Evolutionary conservation across 2,888 invertebrate genomes (phyloP).

Genomic region (Cheilosia vernalis): DNA sequence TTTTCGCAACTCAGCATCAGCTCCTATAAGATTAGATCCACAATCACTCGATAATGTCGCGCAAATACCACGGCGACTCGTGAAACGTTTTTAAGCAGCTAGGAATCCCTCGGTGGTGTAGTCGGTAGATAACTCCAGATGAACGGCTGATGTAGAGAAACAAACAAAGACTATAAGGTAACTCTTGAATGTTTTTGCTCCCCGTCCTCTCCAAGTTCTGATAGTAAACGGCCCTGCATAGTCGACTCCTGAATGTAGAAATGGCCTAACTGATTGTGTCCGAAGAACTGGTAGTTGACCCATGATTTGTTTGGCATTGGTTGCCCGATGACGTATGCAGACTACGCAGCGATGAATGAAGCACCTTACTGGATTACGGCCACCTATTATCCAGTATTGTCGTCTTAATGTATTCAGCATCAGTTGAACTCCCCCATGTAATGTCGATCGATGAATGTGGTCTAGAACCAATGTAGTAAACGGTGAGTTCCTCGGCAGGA

Average conservation of each 20-base stretch:
- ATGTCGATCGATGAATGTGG: too few species aligned
- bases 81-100: slow-evolving; percentile 76
- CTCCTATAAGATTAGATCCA: slow-evolving; percentile 78
- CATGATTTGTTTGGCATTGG: slow-evolving; percentile 74
- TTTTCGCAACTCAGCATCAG: slow-evolving; percentile 52
- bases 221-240: slow-evolving; percentile 74
- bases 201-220: slow-evolving; percentile 52
- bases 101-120: slow-evolving; percentile 76
- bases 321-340: slow-evolving; percentile 7
- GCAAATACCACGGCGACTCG: slow-evolving; percentile 76
- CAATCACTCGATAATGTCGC: slow-evolving; percentile 76
- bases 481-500: slow-evolving; percentile 2
- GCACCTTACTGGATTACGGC: slow-evolving; percentile 5
- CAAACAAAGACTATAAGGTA: slow-evolving; percentile 77
- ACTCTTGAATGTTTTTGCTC: slow-evolving; percentile 70
- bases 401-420: background rate
- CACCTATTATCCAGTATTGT: background rate
- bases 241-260: slow-evolving; percentile 71
- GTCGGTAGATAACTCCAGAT: slow-evolving; percentile 47
- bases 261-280: slow-evolving; percentile 58
- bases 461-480: background rate
- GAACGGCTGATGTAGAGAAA: slow-evolving; percentile 59
- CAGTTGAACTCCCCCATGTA: too few species aligned
- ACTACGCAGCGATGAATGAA: slow-evolving; percentile 16
- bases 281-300: slow-evolving; percentile 74